A percentile compares a stretch with the other conserved stretches of the same genome.
phyloP scores from a whole-genome alignment of 1,140 invertebrate genomes.

The Phortica variegata region DNA sequence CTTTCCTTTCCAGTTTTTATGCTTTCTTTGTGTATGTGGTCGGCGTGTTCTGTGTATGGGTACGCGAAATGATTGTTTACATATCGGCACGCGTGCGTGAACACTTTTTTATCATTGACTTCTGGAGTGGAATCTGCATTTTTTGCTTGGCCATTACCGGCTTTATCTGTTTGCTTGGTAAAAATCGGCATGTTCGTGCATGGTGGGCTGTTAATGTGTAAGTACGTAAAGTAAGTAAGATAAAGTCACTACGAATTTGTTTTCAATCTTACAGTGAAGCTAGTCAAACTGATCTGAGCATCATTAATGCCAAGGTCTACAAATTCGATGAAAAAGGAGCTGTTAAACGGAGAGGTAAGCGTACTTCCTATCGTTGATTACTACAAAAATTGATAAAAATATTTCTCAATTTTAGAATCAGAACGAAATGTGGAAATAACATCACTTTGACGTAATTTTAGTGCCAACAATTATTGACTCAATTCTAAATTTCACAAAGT shows the following conservation, averaged over 20 bases:
- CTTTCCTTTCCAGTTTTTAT: constrained; percentile 25
- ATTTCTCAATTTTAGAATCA: no score
- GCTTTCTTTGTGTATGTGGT: constrained; percentile 40
- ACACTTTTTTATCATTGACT: constrained; percentile 51
- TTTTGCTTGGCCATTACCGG: constrained; percentile 37
- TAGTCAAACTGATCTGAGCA: constrained; percentile 40
- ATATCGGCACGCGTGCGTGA: constrained; percentile 34
- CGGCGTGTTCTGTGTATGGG: constrained; percentile 37
- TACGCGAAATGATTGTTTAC: constrained; percentile 46
- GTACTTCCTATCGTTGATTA: no score
- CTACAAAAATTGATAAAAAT: no score
- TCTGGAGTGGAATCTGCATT: constrained; percentile 47
- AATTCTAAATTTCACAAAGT: no score
- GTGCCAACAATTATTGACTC: no score
- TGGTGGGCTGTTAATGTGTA: constrained; percentile 53
- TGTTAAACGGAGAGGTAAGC: constrained; percentile 32
- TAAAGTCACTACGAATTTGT: background rate
- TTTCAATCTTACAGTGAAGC: constrained; percentile 21
- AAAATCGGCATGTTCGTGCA: constrained; percentile 35
- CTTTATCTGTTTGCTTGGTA: constrained; percentile 37
- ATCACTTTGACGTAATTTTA: no score
- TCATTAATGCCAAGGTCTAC: constrained; percentile 42
- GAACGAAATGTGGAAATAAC: no score
- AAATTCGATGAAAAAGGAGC: constrained; percentile 44
- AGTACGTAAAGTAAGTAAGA: constrained; percentile 9